phyloP scores from a whole-genome alignment of 30 jellyfish, hydroid and myxozoan genomes.

The Pelagia noctiluca region DNA sequence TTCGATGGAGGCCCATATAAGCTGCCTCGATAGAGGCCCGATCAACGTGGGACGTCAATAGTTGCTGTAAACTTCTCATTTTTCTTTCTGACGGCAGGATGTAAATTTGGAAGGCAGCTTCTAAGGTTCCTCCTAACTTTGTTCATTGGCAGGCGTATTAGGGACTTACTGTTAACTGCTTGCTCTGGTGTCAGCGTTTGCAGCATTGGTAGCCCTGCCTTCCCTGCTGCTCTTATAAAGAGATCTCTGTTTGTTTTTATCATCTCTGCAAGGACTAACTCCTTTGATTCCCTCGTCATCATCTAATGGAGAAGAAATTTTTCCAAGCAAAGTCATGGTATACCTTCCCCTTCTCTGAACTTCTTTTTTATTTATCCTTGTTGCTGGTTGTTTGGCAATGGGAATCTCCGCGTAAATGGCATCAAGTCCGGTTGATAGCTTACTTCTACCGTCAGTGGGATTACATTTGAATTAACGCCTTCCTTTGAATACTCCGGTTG shows the following conservation, averaged over 20 bases:
- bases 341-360: constrained; percentile 12
- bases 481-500: neutral
- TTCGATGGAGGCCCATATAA: constrained; percentile 16
- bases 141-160: constrained; percentile 25
- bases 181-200: constrained; percentile 30
- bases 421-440: constrained; percentile 5
- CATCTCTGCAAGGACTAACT: neutral
- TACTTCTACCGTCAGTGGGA: neutral
- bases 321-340: neutral
- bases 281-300: neutral
- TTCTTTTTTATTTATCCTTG: constrained; percentile 16
- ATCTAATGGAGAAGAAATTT: neutral
- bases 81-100: constrained; percentile 15
- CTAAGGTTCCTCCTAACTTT: constrained; percentile 22
- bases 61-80: neutral
- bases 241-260: constrained; percentile 13
- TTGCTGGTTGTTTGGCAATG: constrained; percentile 6
- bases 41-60: constrained; percentile 11
- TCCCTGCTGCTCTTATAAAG: constrained; percentile 11
- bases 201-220: constrained; percentile 29
- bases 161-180: neutral
- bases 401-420: constrained; percentile 18
- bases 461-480: neutral
- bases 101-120: constrained; percentile 16
- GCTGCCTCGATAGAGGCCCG: constrained; percentile 13